These are phyloP conservation scores for Gryllus bimaculatus DNA, from an alignment of 1,140 invertebrate species.

Conservation along the genomic window DNA sequence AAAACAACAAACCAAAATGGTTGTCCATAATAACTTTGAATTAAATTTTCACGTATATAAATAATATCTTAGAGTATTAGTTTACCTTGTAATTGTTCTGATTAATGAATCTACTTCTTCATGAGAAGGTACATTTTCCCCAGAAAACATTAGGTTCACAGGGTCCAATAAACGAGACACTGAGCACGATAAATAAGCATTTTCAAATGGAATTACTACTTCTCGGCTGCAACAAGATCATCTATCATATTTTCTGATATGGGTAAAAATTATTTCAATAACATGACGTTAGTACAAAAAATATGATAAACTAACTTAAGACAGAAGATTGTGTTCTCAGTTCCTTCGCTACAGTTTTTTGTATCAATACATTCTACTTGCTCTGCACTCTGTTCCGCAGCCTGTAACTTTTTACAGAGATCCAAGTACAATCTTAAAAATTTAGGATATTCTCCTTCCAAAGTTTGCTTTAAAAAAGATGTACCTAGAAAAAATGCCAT, in stretches of 20 bases:
- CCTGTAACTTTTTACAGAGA: slow-evolving; percentile 40
- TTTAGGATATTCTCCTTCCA: slow-evolving; percentile 84
- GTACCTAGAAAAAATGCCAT: slow-evolving; percentile 35
- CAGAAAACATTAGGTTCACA: slow-evolving; percentile 71
- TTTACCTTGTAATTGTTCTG: slow-evolving; percentile 49
- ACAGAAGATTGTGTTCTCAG: slow-evolving; percentile 31
- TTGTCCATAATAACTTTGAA: background rate
- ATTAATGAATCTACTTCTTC: slow-evolving; percentile 61
- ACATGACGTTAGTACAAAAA: background rate
- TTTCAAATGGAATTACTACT: slow-evolving; percentile 63
- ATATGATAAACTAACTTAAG: slow-evolving; percentile 36
- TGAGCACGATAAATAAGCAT: slow-evolving; percentile 75
- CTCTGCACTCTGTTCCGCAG: background rate
- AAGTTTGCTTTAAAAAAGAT: slow-evolving; percentile 67
- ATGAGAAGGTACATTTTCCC: slow-evolving; percentile 46
- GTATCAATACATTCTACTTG: background rate
- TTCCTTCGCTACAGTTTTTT: background rate
- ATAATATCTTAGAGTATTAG: background rate
- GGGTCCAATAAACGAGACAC: slow-evolving; percentile 74
- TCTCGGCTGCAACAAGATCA: slow-evolving; percentile 26
- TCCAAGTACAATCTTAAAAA: slow-evolving; percentile 60
- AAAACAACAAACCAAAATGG: background rate
- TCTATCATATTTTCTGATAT: background rate
- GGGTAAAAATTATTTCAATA: background rate
- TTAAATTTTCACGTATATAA: background rate